phyloP scores from a whole-genome alignment of 2,797 vertebrate species.

The Thunnus albacares region DNA sequence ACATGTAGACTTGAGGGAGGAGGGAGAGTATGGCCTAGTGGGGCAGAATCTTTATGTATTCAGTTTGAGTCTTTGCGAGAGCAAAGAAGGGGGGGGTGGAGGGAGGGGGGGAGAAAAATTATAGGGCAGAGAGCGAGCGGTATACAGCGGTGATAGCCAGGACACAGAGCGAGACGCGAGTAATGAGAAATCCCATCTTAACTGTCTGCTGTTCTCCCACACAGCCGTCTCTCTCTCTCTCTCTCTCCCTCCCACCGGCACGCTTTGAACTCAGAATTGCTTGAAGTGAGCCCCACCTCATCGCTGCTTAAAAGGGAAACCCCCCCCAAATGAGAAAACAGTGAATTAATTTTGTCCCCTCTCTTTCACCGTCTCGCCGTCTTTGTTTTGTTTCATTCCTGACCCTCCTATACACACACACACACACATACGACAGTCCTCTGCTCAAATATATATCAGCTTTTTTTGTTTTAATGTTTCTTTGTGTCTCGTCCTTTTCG shows the following conservation, averaged over 20 bases:
- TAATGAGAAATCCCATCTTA: constrained; percentile 82
- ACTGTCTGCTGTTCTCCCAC: constrained; percentile 69
- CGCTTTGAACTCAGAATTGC: constrained; percentile 75
- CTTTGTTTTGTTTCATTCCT: constrained; percentile 41
- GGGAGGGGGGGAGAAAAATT: constrained; percentile 52
- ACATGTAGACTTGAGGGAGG: constrained; percentile 27
- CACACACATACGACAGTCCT: background rate
- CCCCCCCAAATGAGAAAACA: constrained; percentile 60
- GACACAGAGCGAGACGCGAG: constrained; percentile 74
- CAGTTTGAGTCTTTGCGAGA: constrained; percentile 65
- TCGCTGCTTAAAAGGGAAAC: constrained; percentile 61
- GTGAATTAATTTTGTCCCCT: constrained; percentile 46
- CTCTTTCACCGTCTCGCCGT: constrained; percentile 5
- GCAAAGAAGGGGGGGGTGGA: constrained; percentile 22
- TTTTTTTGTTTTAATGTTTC: background rate
- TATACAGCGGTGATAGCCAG: constrained; percentile 60
- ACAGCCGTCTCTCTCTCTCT: constrained; percentile 20
- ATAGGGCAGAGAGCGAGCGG: constrained; percentile 65
- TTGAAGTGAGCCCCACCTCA: constrained; percentile 64
- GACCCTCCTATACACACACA: constrained; percentile 40
- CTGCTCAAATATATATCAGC: constrained; percentile 4
- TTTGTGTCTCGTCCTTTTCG: background rate
- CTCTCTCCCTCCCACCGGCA: constrained; percentile 30
- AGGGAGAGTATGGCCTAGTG: constrained; percentile 8
- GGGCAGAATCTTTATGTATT: constrained; percentile 81